phyloP scores from a whole-genome alignment of 1,140 invertebrate genomes.

The Cataglyphis hispanica region DNA sequence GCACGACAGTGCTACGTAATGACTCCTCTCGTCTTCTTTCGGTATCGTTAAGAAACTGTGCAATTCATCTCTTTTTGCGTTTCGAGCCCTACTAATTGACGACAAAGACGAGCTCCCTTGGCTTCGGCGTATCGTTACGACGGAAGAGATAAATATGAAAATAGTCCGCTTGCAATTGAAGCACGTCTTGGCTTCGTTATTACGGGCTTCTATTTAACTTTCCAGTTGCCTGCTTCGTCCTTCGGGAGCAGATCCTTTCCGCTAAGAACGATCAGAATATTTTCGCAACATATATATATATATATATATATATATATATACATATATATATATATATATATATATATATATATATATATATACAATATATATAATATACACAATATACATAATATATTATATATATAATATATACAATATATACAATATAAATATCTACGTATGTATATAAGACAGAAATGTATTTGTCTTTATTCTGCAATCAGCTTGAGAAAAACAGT shows the following conservation, averaged over 20 bases:
- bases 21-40: constrained; percentile 46
- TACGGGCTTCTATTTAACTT: constrained; percentile 60
- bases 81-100: constrained; percentile 49
- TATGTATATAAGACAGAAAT: background rate
- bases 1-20: constrained; percentile 38
- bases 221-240: constrained; percentile 59
- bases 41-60: constrained; percentile 58
- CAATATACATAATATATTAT: too few species aligned
- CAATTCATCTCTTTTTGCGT: constrained; percentile 46
- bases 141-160: constrained; percentile 59
- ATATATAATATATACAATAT: background rate
- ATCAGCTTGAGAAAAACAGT: background rate
- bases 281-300: background rate
- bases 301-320: background rate
- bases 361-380: background rate
- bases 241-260: constrained; percentile 34
- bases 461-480: background rate
- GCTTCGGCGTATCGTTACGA: constrained; percentile 45
- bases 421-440: too few species aligned
- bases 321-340: too few species aligned
- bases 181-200: constrained; percentile 59
- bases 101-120: constrained; percentile 59
- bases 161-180: constrained; percentile 60
- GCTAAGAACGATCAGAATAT: constrained; percentile 21
- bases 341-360: background rate